Evolutionary conservation across 2,888 invertebrate species (phyloP), one percentile per base, ranked within the genome.

Genomic region (Deilephila elpenor): DNA sequence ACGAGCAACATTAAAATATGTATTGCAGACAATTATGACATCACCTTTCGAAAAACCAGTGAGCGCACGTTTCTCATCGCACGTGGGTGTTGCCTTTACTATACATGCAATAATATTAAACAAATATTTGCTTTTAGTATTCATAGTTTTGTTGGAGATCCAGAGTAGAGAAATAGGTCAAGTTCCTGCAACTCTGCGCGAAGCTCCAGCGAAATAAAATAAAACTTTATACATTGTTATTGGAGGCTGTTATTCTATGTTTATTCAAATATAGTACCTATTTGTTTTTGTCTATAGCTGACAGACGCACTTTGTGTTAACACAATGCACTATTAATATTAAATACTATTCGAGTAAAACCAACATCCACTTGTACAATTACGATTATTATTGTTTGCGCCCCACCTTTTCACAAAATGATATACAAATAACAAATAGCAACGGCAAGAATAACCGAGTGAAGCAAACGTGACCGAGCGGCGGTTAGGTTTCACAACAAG

Each of bases 401-500:
- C 60, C 44, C 20, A 44, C 37, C 37, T 44, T 20, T 20, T 64
- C 14, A 14, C n/a, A 64, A 37, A 25, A 64, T 11, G n/a, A 20
- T 34, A 44, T n/a, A 64, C 20, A 64, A 20, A 44, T 37, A 64
- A 37, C 20, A 67, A 73, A 34, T 34, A 70, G 53, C 34, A 19
- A 72, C 60, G 51, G 60, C 74, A 73, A 71, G 75, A 72, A 72
- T 56, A 64, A 72, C 34, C 62, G 67, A 75, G 72, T 75, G 75
- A 75, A 59, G 77, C 78, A 88, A 86, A 91, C 92, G 91, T 92
- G 91, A 89, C 90, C 85, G 83, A 80, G 77, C 76, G 79, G 77
- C 81, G 84, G 83, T 86, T 83, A 78, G 77, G 79, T 92, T 92
- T 91, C 91, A 90, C 86, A 92, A 92, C 91, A 91, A 86, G 83